A percentile compares a stretch with the other conserved stretches of the same genome.
Conservation (phyloP, 2,797 vertebrate species). For the Microctenopoma steveboyesi region DNA sequence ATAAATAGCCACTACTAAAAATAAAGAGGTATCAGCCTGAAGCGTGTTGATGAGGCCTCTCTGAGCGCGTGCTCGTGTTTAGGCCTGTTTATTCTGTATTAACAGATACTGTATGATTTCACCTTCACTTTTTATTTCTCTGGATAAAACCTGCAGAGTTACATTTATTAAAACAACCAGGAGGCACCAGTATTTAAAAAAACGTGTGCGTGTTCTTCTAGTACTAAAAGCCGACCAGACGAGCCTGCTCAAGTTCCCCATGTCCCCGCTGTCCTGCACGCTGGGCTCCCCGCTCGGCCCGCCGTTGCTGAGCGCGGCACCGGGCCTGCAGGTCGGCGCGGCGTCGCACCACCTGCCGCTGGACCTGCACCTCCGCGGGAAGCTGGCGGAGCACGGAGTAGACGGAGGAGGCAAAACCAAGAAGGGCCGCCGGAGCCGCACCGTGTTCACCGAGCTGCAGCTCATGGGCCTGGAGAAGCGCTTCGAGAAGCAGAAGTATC, state of each 20-base stretch:
- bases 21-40: too few relatives aligned
- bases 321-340: conserved; percentile 86
- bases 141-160: not conserved
- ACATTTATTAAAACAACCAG: too few relatives aligned
- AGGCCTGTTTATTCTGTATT: too few relatives aligned
- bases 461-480: conserved; percentile 98
- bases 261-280: conserved; percentile 91
- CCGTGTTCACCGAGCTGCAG: conserved; percentile 98
- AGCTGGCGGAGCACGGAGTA: conserved; percentile 85
- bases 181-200: not conserved
- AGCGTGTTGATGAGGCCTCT: not conserved
- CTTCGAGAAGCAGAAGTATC: conserved; percentile 99
- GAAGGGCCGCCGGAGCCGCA: conserved; percentile 95
- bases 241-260: conserved; percentile 93
- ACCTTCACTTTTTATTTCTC: too few relatives aligned
- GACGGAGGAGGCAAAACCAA: conserved; percentile 89
- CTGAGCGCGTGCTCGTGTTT: not conserved
- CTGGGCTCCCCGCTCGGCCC: conserved; percentile 86
- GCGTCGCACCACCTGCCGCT: conserved; percentile 91
- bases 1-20: too few relatives aligned
- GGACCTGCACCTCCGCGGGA: conserved; percentile 94
- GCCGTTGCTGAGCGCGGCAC: conserved; percentile 87
- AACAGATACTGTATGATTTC: too few relatives aligned
- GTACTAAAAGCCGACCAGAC: conserved; percentile 94
- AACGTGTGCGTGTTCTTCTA: conserved; percentile 31